Percentiles rank a stretch among this genome's conserved stretches.
These are phyloP conservation scores for Pardosa pseudoannulata DNA, from an alignment of 2,888 invertebrate genomes.

Conservation along the genomic window DNA sequence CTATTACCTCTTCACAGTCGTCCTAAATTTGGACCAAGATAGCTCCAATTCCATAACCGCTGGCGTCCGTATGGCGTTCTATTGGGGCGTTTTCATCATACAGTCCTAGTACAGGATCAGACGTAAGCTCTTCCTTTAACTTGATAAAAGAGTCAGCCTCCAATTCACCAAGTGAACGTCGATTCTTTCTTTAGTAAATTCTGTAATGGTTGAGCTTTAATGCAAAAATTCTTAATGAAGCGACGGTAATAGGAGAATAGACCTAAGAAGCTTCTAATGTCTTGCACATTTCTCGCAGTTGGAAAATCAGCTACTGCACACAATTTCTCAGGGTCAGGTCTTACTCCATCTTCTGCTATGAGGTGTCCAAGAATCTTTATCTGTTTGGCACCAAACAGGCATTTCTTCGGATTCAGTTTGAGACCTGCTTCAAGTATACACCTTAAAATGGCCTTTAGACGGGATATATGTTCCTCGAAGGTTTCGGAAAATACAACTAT, in stretches of 20 bases:
- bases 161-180: not conserved
- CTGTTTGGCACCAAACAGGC: slow-evolving; percentile 58
- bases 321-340: slow-evolving; percentile 32
- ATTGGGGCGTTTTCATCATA: not conserved
- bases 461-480: no score
- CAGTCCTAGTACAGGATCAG: not conserved
- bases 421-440: slow-evolving; percentile 56
- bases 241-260: slow-evolving; percentile 9
- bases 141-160: not conserved
- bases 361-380: slow-evolving; percentile 62
- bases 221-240: slow-evolving; percentile 4
- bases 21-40: not conserved
- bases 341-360: slow-evolving; percentile 15
- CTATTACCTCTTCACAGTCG: not conserved
- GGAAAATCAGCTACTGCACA: slow-evolving; percentile 19
- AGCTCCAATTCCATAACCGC: slow-evolving; percentile 12
- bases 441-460: no score
- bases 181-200: slow-evolving; percentile 1
- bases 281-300: slow-evolving; percentile 16
- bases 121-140: not conserved
- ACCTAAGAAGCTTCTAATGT: slow-evolving; percentile 26
- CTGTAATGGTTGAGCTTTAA: not conserved
- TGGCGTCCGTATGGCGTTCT: slow-evolving; percentile 16
- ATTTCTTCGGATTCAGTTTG: slow-evolving; percentile 73
- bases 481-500: no score